Conservation (phyloP, 2,888 invertebrate species). For the Erynnis tages region DNA sequence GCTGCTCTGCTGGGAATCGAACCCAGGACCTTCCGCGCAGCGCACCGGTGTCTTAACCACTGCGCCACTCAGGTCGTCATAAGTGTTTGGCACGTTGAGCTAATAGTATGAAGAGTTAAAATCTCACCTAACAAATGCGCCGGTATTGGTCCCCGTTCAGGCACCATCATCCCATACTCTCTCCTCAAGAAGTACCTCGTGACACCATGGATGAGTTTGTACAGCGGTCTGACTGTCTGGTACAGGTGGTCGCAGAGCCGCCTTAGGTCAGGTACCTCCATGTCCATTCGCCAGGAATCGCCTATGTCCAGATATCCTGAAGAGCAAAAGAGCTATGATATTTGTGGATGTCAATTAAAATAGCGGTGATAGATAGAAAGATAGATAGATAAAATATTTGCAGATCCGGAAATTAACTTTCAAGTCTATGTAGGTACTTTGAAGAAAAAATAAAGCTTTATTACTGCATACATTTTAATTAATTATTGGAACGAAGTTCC, state of each 20-base stretch:
- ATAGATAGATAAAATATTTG: too few relatives aligned
- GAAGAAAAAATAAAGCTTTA: too few relatives aligned
- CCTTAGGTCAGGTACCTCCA: conserved; percentile 82
- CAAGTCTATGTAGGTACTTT: too few relatives aligned
- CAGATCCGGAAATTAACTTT: too few relatives aligned
- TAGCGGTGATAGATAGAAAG: too few relatives aligned
- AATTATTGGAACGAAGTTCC: too few relatives aligned
- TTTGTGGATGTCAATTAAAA: too few relatives aligned
- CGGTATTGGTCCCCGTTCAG: conserved; percentile 82
- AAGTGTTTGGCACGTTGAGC: neutral
- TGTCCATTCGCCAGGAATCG: conserved; percentile 83
- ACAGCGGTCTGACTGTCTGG: conserved; percentile 82
- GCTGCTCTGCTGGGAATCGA: too few relatives aligned
- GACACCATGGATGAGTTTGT: conserved; percentile 87
- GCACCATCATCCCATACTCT: conserved; percentile 79
- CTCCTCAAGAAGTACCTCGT: conserved; percentile 82
- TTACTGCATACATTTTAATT: too few relatives aligned
- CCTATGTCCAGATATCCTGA: conserved; percentile 72
- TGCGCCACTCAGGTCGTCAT: neutral
- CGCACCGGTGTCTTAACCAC: too few relatives aligned
- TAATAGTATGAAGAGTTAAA: neutral
- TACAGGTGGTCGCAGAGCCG: conserved; percentile 77
- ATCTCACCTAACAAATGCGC: conserved; percentile 84
- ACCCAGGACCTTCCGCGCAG: too few relatives aligned
- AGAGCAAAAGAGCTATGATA: too few relatives aligned